These are phyloP conservation scores for Mesorhabditis belari DNA, from an alignment of 2,888 invertebrate genomes.

Conservation along the genomic window DNA sequence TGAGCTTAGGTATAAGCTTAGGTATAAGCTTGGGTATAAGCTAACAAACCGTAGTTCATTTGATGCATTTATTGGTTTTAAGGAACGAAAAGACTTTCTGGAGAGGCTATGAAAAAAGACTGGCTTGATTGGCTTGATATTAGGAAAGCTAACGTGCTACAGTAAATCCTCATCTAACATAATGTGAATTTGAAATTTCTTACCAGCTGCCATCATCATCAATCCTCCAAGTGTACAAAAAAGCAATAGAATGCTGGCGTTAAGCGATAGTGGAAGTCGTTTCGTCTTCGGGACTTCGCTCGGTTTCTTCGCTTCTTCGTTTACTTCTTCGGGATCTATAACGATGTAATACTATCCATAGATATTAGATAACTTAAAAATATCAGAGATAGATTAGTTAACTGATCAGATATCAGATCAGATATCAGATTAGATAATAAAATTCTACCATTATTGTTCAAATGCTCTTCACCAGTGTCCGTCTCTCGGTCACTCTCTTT, in stretches of 20 bases:
- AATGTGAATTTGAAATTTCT: background rate
- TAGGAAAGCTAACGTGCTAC: too few species aligned
- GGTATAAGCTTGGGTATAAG: too few species aligned
- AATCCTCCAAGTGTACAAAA: constrained; percentile 51
- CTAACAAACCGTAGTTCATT: background rate
- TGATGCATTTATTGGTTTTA: too few species aligned
- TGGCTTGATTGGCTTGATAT: too few species aligned
- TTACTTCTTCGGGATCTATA: constrained; percentile 8
- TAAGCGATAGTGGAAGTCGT: constrained; percentile 49
- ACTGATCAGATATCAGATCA: background rate
- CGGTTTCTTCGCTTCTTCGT: background rate
- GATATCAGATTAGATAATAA: background rate
- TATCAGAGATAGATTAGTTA: background rate
- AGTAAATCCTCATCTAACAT: too few species aligned
- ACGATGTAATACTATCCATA: background rate
- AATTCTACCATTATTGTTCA: background rate
- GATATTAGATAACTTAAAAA: background rate
- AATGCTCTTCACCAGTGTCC: background rate
- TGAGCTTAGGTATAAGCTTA: too few species aligned
- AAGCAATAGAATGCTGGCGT: constrained; percentile 49
- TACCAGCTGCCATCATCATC: constrained; percentile 46
- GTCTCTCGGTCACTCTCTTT: background rate
- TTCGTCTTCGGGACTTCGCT: constrained; percentile 18
- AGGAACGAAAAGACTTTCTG: too few species aligned
- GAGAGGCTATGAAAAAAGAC: too few species aligned